Conservation (phyloP, 2,888 invertebrate species). For the Dryobotodes eremita region DNA sequence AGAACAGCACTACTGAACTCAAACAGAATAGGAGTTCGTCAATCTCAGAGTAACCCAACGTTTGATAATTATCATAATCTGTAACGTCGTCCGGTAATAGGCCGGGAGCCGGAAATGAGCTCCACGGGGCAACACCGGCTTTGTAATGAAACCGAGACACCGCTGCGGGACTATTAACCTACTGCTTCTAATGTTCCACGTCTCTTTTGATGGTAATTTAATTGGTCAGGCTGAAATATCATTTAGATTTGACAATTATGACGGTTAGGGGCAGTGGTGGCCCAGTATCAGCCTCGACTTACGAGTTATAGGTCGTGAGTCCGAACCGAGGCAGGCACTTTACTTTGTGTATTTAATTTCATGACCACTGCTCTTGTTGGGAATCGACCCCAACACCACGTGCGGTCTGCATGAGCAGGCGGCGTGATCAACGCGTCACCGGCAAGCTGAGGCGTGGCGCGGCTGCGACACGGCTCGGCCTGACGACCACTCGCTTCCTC, state of each 20-base stretch:
- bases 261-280: too few species aligned
- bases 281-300: too few species aligned
- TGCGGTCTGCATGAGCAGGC: background rate
- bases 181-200: conserved; percentile 17
- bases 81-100: conserved; percentile 39
- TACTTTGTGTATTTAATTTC: too few species aligned
- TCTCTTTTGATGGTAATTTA: conserved; percentile 44
- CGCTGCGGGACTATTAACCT: conserved; percentile 33
- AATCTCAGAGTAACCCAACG: conserved; percentile 9
- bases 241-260: background rate
- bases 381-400: too few species aligned
- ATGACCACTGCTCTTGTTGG: too few species aligned
- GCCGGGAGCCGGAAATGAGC: conserved; percentile 45
- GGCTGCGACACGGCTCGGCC: background rate
- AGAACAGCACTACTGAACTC: background rate
- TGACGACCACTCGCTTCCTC: too few species aligned
- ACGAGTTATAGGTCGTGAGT: too few species aligned
- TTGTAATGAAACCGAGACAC: conserved; percentile 35
- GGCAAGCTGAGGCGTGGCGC: background rate
- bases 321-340: too few species aligned
- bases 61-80: conserved; percentile 45
- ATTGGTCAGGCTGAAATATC: conserved; percentile 27
- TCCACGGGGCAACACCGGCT: conserved; percentile 26
- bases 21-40: background rate
- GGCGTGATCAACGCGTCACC: too few species aligned